A percentile compares a stretch with the other conserved stretches of the same genome.
These are phyloP conservation scores for Zeus faber DNA, from an alignment of 2,113 vertebrate species.

Conservation along the genomic window DNA sequence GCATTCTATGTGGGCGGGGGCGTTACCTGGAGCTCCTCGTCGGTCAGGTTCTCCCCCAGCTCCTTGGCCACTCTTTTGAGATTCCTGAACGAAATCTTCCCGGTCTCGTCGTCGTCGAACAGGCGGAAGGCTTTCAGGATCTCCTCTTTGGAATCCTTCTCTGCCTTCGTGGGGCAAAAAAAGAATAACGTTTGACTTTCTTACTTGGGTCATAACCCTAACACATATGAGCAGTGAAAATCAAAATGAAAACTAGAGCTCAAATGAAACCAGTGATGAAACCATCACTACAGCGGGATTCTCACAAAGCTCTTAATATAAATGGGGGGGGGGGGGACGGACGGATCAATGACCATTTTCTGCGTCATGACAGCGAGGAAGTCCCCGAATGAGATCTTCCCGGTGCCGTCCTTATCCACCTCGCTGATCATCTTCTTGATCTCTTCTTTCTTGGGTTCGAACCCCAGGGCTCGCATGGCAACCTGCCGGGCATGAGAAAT, in stretches of 20 bases:
- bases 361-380: slow-evolving; percentile 89
- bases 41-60: slow-evolving; percentile 89
- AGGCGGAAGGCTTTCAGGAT: slow-evolving; percentile 93
- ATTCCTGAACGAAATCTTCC: slow-evolving; percentile 93
- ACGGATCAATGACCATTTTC: slow-evolving; percentile 82
- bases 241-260: not conserved
- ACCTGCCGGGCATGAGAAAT: slow-evolving; percentile 69
- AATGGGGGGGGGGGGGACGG: too few relatives aligned
- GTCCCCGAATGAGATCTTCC: slow-evolving; percentile 86
- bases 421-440: slow-evolving; percentile 90
- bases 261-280: not conserved
- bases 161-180: slow-evolving; percentile 71
- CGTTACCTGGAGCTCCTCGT: slow-evolving; percentile 91
- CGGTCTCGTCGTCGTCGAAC: slow-evolving; percentile 92
- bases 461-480: slow-evolving; percentile 91
- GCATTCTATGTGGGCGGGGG: too few relatives aligned
- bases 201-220: too few relatives aligned
- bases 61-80: slow-evolving; percentile 90
- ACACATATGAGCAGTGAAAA: too few relatives aligned
- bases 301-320: too few relatives aligned
- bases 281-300: too few relatives aligned
- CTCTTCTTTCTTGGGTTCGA: slow-evolving; percentile 93
- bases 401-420: slow-evolving; percentile 86
- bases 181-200: too few relatives aligned
- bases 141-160: slow-evolving; percentile 94